These are phyloP conservation scores for Astreopora myriophthalma DNA, from an alignment of 64 coral and sea anemone genomes.

Conservation along the genomic window DNA sequence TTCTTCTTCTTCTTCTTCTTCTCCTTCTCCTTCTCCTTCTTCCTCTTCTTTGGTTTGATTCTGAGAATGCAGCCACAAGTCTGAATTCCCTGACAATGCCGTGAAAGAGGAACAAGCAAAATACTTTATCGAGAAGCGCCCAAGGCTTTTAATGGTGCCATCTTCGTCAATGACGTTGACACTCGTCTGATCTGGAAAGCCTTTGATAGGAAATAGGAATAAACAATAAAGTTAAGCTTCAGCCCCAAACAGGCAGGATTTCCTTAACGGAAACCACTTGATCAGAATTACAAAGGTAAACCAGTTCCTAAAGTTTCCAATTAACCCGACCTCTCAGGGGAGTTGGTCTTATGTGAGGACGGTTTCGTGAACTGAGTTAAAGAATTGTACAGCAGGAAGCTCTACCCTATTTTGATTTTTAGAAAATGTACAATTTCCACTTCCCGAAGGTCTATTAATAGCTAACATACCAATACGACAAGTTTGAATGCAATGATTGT, in stretches of 20 bases:
- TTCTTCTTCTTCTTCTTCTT: background rate
- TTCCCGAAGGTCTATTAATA: too few relatives aligned
- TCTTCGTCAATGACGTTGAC: background rate
- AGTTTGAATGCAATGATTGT: too few relatives aligned
- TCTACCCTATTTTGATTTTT: too few relatives aligned
- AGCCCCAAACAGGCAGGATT: too few relatives aligned
- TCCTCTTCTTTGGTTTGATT: background rate
- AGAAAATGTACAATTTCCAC: too few relatives aligned
- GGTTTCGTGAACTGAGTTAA: too few relatives aligned
- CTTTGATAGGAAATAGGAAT: conserved; percentile 8
- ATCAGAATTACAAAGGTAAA: background rate
- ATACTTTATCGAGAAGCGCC: conserved; percentile 8
- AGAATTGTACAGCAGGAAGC: too few relatives aligned
- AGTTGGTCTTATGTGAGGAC: too few relatives aligned
- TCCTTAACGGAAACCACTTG: background rate
- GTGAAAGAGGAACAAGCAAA: conserved; percentile 81
- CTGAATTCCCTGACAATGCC: conserved; percentile 81
- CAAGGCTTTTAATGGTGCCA: conserved; percentile 9
- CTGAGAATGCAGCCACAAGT: conserved; percentile 24
- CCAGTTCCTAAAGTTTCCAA: too few relatives aligned
- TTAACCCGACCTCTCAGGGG: too few relatives aligned
- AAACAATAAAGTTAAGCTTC: background rate
- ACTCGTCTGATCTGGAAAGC: conserved; percentile 37
- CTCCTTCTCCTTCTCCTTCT: background rate
- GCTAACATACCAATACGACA: too few relatives aligned